Percentiles rank a stretch among this genome's conserved stretches.
These are phyloP conservation scores for Lepus oiostolus DNA, from an alignment of 2,797 vertebrate species.

Conservation along the genomic window DNA sequence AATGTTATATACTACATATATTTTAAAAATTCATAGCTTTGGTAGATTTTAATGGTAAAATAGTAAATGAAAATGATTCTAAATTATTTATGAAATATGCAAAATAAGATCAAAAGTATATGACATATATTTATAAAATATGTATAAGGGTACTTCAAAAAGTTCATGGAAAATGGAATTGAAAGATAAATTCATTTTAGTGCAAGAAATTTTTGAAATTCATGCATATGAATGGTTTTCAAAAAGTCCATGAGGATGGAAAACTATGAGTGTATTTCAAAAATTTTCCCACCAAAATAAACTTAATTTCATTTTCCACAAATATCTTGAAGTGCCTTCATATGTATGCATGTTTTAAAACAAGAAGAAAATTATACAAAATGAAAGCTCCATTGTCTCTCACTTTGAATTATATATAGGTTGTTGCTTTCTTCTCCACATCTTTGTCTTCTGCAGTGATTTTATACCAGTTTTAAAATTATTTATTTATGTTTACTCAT, in stretches of 20 bases:
- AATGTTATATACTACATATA: neutral
- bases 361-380: conserved; percentile 12
- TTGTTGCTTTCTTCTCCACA: neutral
- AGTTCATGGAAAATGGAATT: too few species aligned
- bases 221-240: too few species aligned
- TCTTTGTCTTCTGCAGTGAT: neutral
- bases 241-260: too few species aligned
- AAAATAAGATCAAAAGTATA: neutral
- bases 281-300: too few species aligned
- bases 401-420: neutral
- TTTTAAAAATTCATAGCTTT: neutral
- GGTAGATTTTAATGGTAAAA: neutral
- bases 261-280: too few species aligned
- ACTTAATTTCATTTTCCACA: too few species aligned
- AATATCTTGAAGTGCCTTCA: neutral
- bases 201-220: too few species aligned
- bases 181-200: too few species aligned
- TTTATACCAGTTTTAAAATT: neutral
- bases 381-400: conserved; percentile 15
- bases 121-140: neutral
- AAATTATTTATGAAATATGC: neutral
- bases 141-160: neutral
- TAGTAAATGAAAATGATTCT: neutral
- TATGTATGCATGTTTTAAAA: neutral
- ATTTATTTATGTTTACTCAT: too few species aligned